phyloP scores from a whole-genome alignment of 2,113 vertebrate genomes.

The Lagopus muta region DNA sequence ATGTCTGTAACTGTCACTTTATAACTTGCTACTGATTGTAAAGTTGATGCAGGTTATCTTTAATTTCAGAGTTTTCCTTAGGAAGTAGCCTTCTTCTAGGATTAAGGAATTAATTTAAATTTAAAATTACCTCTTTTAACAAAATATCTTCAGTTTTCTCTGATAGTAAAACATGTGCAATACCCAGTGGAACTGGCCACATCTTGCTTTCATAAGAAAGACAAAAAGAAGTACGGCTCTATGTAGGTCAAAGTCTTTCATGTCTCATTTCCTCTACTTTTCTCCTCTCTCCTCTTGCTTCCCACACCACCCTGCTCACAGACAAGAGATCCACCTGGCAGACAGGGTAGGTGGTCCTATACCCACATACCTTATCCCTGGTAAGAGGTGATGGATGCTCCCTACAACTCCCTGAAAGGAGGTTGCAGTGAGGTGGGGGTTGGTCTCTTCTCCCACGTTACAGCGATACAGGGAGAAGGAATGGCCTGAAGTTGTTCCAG shows the following conservation, averaged over 20 bases:
- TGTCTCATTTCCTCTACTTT: not conserved
- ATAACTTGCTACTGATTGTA: not conserved
- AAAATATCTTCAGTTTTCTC: not conserved
- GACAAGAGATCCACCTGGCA: fast-evolving
- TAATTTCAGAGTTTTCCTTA: not conserved
- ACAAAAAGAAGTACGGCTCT: not conserved
- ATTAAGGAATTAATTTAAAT: not conserved
- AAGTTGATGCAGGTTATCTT: not conserved
- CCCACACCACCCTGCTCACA: not conserved
- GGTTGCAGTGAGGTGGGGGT: too few species aligned
- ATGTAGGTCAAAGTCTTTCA: not conserved
- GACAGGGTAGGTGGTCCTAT: not conserved
- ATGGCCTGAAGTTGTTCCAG: too few species aligned
- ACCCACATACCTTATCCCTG: not conserved
- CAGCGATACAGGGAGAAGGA: too few species aligned
- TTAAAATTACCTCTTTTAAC: not conserved
- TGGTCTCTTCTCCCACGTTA: too few species aligned
- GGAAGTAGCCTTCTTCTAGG: not conserved
- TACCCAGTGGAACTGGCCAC: not conserved
- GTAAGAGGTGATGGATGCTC: not conserved
- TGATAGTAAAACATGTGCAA: not conserved
- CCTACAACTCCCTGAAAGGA: too few species aligned
- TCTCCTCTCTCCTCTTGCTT: not conserved
- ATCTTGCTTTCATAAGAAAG: not conserved
- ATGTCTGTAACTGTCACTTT: not conserved